These are phyloP conservation scores for Lepeophtheirus salmonis DNA, from an alignment of 1,140 invertebrate genomes.

Conservation along the genomic window DNA sequence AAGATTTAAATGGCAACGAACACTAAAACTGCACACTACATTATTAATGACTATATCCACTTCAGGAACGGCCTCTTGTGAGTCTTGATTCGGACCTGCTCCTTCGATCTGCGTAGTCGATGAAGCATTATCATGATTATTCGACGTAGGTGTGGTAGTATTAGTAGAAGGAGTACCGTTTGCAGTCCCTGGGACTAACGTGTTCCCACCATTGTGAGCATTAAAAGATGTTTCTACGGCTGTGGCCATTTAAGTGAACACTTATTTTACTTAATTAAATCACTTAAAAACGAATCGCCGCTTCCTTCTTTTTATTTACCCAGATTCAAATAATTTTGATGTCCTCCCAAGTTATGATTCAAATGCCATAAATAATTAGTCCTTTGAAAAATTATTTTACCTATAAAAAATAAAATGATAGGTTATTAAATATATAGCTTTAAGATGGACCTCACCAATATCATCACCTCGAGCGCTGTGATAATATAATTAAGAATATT, in stretches of 20 bases:
- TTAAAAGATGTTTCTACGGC: neutral
- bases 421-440: too few relatives aligned
- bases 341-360: too few relatives aligned
- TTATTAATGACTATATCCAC: conserved; percentile 93
- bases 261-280: too few relatives aligned
- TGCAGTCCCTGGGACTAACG: neutral
- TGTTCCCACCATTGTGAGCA: neutral
- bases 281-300: too few relatives aligned
- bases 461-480: too few relatives aligned
- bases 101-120: neutral
- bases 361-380: too few relatives aligned
- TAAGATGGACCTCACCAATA: too few relatives aligned
- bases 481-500: too few relatives aligned
- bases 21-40: conserved; percentile 93
- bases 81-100: neutral
- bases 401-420: too few relatives aligned
- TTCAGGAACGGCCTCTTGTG: conserved; percentile 36
- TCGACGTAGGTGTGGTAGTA: neutral
- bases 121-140: neutral
- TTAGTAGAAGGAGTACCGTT: neutral
- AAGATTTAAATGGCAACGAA: conserved; percentile 89
- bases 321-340: too few relatives aligned
- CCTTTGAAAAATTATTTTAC: too few relatives aligned
- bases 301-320: too few relatives aligned
- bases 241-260: neutral